Evolutionary conservation across 2,797 vertebrate genomes (phyloP).

Genomic region (Austrolebias charrua): DNA sequence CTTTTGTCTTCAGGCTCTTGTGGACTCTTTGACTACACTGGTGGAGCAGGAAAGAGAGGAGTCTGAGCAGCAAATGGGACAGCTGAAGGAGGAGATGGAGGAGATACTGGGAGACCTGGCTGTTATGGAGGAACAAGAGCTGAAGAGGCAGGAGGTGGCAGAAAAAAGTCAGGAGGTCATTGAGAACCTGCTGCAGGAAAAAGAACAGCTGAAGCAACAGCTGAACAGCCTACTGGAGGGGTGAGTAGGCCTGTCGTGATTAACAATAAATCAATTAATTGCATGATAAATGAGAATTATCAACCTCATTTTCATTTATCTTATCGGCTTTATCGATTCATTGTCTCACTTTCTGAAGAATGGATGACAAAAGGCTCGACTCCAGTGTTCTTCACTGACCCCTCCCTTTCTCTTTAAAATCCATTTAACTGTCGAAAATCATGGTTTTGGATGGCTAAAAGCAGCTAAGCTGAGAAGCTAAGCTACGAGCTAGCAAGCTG

Average conservation of each 20-base stretch:
- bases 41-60: conserved; percentile 80
- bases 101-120: conserved; percentile 85
- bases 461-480: too few relatives aligned
- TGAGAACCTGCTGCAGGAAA: conserved; percentile 76
- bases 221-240: conserved; percentile 78
- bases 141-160: conserved; percentile 69
- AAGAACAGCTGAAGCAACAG: conserved; percentile 67
- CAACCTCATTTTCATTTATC: too few relatives aligned
- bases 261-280: too few relatives aligned
- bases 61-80: conserved; percentile 78
- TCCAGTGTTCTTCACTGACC: too few relatives aligned
- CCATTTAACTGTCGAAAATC: too few relatives aligned
- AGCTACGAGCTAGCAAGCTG: too few relatives aligned
- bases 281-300: too few relatives aligned
- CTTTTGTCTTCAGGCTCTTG: conserved; percentile 76
- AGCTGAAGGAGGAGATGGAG: conserved; percentile 85
- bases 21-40: conserved; percentile 76
- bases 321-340: too few relatives aligned
- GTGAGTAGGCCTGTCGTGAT: conserved; percentile 62
- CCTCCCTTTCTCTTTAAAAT: too few relatives aligned
- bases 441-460: too few relatives aligned
- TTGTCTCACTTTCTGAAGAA: too few relatives aligned
- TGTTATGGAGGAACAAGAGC: conserved; percentile 82
- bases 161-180: conserved; percentile 69
- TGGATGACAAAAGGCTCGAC: too few relatives aligned